These are phyloP conservation scores for Galagoides demidoff DNA, from an alignment of 2,797 vertebrate species.

Conservation along the genomic window DNA sequence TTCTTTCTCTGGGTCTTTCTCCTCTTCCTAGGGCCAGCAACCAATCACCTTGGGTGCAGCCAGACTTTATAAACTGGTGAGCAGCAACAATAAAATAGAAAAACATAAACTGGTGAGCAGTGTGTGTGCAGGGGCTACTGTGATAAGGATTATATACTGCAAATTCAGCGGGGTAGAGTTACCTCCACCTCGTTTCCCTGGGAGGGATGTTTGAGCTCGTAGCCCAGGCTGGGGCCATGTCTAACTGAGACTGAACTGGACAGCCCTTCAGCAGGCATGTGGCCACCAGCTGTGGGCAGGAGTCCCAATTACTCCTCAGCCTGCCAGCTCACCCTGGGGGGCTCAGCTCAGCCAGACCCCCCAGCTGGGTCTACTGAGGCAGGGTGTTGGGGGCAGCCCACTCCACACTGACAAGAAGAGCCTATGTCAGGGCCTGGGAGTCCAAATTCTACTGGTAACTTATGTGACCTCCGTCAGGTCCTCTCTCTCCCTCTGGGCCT, in stretches of 20 bases:
- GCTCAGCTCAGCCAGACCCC: background rate
- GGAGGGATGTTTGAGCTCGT: background rate
- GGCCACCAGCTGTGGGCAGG: background rate
- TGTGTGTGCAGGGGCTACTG: background rate
- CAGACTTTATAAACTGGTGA: background rate
- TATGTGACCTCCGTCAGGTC: background rate
- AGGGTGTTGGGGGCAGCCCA: background rate
- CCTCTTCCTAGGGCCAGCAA: background rate
- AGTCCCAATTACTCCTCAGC: background rate
- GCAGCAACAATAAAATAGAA: background rate
- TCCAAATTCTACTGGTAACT: background rate
- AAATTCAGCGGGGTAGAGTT: background rate
- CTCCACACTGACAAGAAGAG: background rate
- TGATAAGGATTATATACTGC: background rate
- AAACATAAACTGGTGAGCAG: background rate
- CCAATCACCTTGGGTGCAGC: background rate
- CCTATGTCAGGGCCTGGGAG: background rate
- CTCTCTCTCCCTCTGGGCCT: background rate
- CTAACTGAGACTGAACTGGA: background rate
- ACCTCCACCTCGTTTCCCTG: background rate
- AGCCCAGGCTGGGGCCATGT: background rate
- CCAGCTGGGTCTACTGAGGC: background rate
- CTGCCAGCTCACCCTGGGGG: background rate
- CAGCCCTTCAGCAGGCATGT: background rate
- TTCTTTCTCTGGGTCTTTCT: background rate